Conservation (phyloP, 2,888 invertebrate species). For the Synergus gifuensis region DNA sequence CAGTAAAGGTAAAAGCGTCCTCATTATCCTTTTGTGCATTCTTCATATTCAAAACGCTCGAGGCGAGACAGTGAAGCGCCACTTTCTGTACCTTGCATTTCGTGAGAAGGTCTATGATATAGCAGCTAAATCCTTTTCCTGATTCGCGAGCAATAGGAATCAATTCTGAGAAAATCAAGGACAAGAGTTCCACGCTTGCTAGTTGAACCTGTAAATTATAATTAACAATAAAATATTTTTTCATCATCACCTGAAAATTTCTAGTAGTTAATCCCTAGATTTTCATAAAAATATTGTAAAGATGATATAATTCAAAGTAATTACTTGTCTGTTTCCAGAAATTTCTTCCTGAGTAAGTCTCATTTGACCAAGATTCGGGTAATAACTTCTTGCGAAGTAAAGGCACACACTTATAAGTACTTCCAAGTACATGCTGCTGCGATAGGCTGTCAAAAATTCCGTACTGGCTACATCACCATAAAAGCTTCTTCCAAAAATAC, state of each 20-base stretch:
- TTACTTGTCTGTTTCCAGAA: conserved; percentile 83
- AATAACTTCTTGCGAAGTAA: conserved; percentile 89
- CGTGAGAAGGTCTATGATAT: conserved; percentile 85
- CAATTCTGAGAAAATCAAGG: conserved; percentile 85
- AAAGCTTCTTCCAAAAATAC: conserved; percentile 86
- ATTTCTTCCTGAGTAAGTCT: conserved; percentile 85
- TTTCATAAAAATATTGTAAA: neutral
- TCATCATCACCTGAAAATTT: no score
- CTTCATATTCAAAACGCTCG: conserved; percentile 84
- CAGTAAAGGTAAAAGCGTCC: conserved; percentile 83
- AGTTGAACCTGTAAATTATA: conserved; percentile 82
- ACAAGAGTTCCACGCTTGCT: conserved; percentile 86
- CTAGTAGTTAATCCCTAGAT: no score
- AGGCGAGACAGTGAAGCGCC: conserved; percentile 88
- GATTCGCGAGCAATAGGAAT: conserved; percentile 87
- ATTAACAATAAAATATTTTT: no score
- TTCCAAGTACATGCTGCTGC: conserved; percentile 90
- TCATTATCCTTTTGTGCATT: conserved; percentile 76
- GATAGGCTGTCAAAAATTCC: conserved; percentile 84
- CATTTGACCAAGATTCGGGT: conserved; percentile 85
- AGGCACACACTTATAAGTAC: conserved; percentile 87
- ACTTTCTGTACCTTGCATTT: conserved; percentile 92
- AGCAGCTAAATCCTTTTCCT: conserved; percentile 87
- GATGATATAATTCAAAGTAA: neutral
- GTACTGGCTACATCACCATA: conserved; percentile 81